Base-by-base conservation (phyloP, 2,888 invertebrate species). In the Himalopsyche kuldschensis region DNA sequence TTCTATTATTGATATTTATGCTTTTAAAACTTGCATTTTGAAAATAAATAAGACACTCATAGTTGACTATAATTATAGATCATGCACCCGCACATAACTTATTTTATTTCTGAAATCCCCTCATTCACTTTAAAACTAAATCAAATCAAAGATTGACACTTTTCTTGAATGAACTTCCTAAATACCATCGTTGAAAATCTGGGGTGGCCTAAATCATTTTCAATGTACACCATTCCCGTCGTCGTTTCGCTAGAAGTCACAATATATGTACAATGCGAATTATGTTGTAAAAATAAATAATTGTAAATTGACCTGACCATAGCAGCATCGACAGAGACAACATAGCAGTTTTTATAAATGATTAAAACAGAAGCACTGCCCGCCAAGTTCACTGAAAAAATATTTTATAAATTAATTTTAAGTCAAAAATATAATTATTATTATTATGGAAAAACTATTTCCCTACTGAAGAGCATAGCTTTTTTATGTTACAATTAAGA, bases 401-500 rank as follows among this genome's bases (percentile, higher is more conserved):
- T 76, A 76, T 69, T 69, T 69, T 69, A 69, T 69, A 69, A 27
- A 76, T 76, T 76, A 76, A 76, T 76, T 76, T 76, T 76, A 76
- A 76, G 76, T 76, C 35, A 69, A 69, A 69, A 69, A 69, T 69
- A 69, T 63, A 63, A 63, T 63, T 63, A 63, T 69, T 69, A 69
- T 69, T 69, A 76, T 76, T 76, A 76, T 10, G 41, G 32, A 41
- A 35, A 76, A 76, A 76, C 76, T 41, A 55, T 55, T 55, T 79
- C 35, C 55, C 79, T 55, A 48, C 47, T 63, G 32, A 48, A 41
- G 80, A 84, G 82, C 80, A 75, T 82, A 84, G 84, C 84, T 84
- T 82, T 84, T 82, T 82, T 82, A 81, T 81, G 31, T 75, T 79
- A 35, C 24, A 35, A 69, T 31, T 80, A 79, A 79, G 47, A 46